phyloP scores from a whole-genome alignment of 2,113 vertebrate species.

The Dicrurus megarhynchus region DNA sequence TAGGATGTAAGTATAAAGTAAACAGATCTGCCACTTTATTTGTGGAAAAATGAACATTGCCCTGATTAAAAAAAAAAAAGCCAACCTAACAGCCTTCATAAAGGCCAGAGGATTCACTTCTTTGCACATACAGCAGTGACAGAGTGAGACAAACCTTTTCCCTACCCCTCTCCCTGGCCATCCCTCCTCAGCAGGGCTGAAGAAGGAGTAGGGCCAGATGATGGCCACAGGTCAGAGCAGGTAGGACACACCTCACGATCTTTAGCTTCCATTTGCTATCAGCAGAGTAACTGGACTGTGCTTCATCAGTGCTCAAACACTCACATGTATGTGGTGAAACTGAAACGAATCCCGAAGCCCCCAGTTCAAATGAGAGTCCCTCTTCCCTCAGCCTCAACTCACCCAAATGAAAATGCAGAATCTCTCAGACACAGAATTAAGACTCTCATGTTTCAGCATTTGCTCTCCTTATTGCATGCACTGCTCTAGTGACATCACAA shows the following conservation, averaged over 20 bases:
- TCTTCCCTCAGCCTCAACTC: neutral
- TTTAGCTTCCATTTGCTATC: neutral
- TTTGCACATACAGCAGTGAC: neutral
- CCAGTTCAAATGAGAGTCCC: neutral
- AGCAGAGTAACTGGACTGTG: neutral
- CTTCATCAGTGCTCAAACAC: neutral
- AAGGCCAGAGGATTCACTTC: neutral
- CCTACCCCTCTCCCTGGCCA: neutral
- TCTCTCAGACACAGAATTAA: neutral
- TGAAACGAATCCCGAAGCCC: neutral
- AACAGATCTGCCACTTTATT: neutral
- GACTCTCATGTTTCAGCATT: neutral
- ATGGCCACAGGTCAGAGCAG: neutral
- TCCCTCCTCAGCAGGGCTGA: neutral
- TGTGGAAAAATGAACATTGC: neutral
- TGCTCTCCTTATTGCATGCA: neutral
- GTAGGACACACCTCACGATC: neutral
- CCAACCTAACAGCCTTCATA: neutral
- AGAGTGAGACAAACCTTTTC: neutral
- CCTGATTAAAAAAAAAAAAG: neutral
- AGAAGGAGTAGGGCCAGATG: neutral
- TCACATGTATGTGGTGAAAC: fast-evolving
- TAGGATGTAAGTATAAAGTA: neutral
- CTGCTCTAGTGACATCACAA: neutral
- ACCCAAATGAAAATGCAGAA: neutral